Evolutionary conservation across 1,140 invertebrate genomes (phyloP), one percentile per base, ranked within the genome.

Genomic region (Daktulosphaira vitifoliae): DNA sequence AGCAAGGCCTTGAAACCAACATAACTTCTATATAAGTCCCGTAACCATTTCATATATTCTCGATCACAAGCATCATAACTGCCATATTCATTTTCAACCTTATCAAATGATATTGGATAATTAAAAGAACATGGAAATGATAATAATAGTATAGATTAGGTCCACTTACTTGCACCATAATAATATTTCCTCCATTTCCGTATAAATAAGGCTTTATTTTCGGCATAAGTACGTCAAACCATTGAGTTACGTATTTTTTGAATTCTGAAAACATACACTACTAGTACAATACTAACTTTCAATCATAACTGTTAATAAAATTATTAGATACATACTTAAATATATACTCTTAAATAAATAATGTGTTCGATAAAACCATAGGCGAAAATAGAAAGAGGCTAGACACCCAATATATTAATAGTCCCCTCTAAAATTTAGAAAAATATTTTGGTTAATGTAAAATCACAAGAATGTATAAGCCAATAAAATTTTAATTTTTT

Each of bases 21-120:
- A 70, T 85, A 79, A 4, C 71, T 68, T 5, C 74, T 68, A 3
- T 86, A 79, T 37, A 87, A 77, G 67, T 89, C 81, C 16, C 81
- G 75, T 16, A 90, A 69, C 72, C 79, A 80, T 22, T 71, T 73
- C 68, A 79, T 82, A 71, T 92, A 92, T 3, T 80, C 73, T 37
- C 76, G 76, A 72, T 93, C 88, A 71, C 84, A 89, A 13, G 82
- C 82, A 29, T 65, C 26, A 71, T 85, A 92, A 69, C 87, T 90
- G 11, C 92, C 92, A 71, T 95, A 96, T 75, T 96, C 92, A 74
- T 96, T 95, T 78, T 95, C 92, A 15, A 94, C 82, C 79, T 92
- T 52, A 90, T 37, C 8, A 66, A 59, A 44, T 20, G 23, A 44
- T 22, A n/a, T n/a, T n/a, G n/a, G n/a, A n/a, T n/a, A n/a, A n/a